phyloP scores from a whole-genome alignment of 2,113 vertebrate genomes.

The Galemys pyrenaicus region DNA sequence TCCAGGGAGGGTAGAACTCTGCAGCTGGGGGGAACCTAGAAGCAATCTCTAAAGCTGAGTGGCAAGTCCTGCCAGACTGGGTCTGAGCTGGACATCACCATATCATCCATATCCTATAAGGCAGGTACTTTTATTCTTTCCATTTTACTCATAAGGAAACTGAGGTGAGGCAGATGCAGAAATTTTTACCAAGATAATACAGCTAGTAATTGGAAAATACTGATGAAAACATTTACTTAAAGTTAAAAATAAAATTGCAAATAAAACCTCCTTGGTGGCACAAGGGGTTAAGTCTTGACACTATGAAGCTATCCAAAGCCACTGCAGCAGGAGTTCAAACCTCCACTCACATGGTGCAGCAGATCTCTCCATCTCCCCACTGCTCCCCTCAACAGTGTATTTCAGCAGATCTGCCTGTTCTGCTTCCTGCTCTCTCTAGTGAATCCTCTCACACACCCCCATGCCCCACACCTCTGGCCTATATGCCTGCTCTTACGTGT shows the following conservation, averaged over 20 bases:
- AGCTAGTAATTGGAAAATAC: neutral
- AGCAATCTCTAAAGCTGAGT: neutral
- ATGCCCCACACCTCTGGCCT: no score
- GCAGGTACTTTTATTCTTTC: neutral
- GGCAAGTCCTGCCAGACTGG: neutral
- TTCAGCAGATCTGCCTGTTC: no score
- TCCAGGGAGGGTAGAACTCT: neutral
- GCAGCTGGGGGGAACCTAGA: neutral
- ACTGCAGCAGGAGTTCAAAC: no score
- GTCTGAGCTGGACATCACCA: neutral
- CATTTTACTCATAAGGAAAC: neutral
- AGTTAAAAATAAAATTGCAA: neutral
- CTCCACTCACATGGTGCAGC: no score
- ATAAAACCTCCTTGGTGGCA: no score
- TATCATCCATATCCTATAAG: neutral
- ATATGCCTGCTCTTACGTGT: no score
- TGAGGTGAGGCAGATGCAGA: neutral
- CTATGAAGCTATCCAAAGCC: no score
- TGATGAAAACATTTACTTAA: neutral
- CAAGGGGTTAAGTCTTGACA: no score
- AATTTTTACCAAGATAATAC: slow-evolving; percentile 8
- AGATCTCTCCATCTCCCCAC: no score
- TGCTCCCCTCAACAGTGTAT: no score
- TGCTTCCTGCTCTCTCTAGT: no score
- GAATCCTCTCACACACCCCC: no score